Base-by-base conservation (phyloP, 2,113 vertebrate species). In the Centrocercus urophasianus region DNA sequence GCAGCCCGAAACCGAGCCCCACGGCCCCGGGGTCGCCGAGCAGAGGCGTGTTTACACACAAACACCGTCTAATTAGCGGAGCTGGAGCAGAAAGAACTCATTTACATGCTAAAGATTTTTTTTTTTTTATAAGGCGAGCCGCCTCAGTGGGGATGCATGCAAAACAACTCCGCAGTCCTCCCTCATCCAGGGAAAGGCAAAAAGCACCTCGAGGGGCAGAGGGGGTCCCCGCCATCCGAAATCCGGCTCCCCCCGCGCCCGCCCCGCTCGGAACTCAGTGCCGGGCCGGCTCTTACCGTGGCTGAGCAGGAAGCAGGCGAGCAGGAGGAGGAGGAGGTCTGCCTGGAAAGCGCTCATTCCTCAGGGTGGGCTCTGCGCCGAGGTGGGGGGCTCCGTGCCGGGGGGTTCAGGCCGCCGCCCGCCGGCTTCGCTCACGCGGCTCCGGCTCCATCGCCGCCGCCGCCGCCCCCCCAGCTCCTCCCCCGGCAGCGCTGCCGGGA, bases 261-360 rank as follows among this genome's bases (percentile, higher is more conserved):
- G 83, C 95, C 95, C 94, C 80, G 79, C 73, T 80, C 61, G 25
- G 83, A 96, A 97, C 90, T 96, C 34, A 45, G 24, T 30, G 70
- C 79, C 15, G 56, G 79, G 64, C 42, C 40, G 3, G 63, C 16
- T 95, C 98, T 95, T 98, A 98, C 98, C 98, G 97, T 97, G 97
- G 93, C 97, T 93, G 97, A 98, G 96, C 11, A 98, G 95, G 90
- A 98, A 93, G 96, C 94, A 96, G 52, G 95, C 96, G 90, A 97
- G 76, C 71, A 98, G 64, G 19, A 94, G 92, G 19, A 94, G 96
- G 90, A 98, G 96, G 84, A 98, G 96, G 73, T 97, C 95, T 77
- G 97, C 96, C 97, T 97, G 97, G 82, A 95, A 79, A 96, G 97
- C 94, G 94, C 82, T 97, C 98, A 98, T 98, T 97, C 97, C 98